phyloP scores from a whole-genome alignment of 2,797 vertebrate genomes.

The Apogon hyalosoma region DNA sequence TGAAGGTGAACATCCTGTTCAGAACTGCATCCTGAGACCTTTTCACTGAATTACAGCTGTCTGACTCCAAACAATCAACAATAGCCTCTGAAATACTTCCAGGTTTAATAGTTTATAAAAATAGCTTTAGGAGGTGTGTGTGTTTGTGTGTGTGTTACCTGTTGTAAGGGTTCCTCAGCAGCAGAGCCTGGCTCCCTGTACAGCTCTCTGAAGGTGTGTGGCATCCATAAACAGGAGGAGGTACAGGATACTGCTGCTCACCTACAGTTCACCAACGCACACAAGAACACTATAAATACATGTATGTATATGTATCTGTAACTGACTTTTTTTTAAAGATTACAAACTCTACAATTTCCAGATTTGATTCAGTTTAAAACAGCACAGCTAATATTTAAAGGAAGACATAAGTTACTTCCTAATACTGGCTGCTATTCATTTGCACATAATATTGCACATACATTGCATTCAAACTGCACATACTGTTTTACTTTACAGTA shows the following conservation, averaged over 20 bases:
- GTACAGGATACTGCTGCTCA: conserved; percentile 94
- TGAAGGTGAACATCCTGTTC: conserved; percentile 78
- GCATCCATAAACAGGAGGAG: conserved; percentile 95
- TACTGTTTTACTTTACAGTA: no score
- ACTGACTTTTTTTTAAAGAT: no score
- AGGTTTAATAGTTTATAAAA: conserved; percentile 27
- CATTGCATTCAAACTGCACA: no score
- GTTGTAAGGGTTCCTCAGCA: conserved; percentile 96
- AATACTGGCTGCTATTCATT: no score
- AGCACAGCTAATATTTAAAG: no score
- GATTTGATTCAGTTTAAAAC: no score
- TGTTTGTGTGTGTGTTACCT: conserved; percentile 84
- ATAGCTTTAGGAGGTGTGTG: conserved; percentile 43
- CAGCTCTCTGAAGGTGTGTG: conserved; percentile 96
- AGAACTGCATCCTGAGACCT: conserved; percentile 58
- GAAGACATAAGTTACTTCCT: no score
- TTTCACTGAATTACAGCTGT: conserved; percentile 28
- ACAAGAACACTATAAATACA: conserved; percentile 15
- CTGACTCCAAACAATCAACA: conserved; percentile 51
- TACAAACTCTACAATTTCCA: no score
- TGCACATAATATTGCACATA: no score
- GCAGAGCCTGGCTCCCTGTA: conserved; percentile 93
- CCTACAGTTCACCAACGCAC: conserved; percentile 73
- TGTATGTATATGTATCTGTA: neutral
- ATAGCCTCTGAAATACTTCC: conserved; percentile 44